These are phyloP conservation scores for Calidris pugnax DNA, from an alignment of 2,113 vertebrate species.

Conservation along the genomic window DNA sequence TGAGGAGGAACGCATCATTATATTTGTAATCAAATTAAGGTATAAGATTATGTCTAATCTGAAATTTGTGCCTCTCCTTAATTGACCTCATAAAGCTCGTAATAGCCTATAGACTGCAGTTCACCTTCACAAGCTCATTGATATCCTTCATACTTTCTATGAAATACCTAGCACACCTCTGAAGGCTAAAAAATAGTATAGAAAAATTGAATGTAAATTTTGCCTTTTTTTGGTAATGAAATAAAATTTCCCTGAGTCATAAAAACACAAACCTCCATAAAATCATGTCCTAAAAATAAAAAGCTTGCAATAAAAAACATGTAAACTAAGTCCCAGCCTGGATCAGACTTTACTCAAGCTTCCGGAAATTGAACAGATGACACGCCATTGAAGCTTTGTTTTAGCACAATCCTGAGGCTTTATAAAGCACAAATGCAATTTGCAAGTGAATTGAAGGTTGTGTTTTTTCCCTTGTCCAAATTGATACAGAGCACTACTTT, in stretches of 20 bases:
- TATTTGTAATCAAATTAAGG: constrained; percentile 6
- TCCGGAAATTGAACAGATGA: not conserved
- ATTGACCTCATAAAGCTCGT: not conserved
- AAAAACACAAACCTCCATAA: not conserved
- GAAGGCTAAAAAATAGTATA: not conserved
- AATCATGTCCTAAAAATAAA: not conserved
- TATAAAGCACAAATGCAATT: not conserved
- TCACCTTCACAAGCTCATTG: not conserved
- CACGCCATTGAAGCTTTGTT: not conserved
- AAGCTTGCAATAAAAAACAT: not conserved
- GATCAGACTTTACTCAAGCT: not conserved
- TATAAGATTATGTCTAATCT: not conserved
- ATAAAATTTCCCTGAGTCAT: not conserved
- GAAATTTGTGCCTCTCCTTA: not conserved
- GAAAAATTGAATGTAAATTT: not conserved
- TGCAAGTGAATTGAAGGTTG: not conserved
- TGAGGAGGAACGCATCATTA: not conserved
- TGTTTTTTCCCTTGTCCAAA: not conserved
- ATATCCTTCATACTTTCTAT: not conserved
- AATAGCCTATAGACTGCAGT: not conserved
- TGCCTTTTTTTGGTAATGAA: not conserved
- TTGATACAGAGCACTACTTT: not conserved
- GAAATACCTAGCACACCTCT: not conserved
- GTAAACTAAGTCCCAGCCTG: not conserved
- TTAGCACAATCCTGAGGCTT: not conserved